These are phyloP conservation scores for Cnemophilus loriae DNA, from an alignment of 2,113 vertebrate species.

Conservation along the genomic window DNA sequence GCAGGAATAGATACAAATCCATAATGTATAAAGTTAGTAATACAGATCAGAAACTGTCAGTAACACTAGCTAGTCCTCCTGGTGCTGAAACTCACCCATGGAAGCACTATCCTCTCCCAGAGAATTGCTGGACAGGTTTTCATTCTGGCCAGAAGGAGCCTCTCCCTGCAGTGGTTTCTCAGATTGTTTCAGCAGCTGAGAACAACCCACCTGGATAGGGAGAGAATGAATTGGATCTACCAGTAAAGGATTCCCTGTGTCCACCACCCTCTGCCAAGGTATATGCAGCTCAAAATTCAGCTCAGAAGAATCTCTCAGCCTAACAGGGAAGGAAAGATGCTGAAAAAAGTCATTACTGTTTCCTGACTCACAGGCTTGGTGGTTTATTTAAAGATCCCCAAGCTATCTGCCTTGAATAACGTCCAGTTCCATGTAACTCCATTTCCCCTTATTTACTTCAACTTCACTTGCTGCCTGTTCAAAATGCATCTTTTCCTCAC, in stretches of 20 bases:
- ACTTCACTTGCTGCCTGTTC: neutral
- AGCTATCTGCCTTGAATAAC: neutral
- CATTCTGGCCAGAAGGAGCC: conserved; percentile 49
- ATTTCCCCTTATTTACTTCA: neutral
- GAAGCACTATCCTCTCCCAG: conserved; percentile 61
- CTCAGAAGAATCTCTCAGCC: neutral
- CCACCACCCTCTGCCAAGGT: neutral
- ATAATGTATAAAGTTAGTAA: neutral
- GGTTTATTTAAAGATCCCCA: neutral
- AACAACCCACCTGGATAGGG: conserved; percentile 72
- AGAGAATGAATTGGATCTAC: neutral
- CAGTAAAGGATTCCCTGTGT: neutral
- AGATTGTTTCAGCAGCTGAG: conserved; percentile 76
- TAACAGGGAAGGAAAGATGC: neutral
- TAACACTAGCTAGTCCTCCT: neutral
- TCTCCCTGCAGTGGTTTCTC: conserved; percentile 72
- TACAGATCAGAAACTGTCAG: neutral
- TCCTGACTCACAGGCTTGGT: neutral
- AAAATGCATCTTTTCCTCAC: neutral
- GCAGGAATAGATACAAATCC: neutral
- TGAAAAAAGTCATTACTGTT: neutral
- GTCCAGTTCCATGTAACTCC: neutral
- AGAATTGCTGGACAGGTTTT: conserved; percentile 66
- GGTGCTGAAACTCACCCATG: conserved; percentile 58
- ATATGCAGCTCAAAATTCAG: neutral